These are phyloP conservation scores for Danio tinwini DNA, from an alignment of 2,797 vertebrate genomes.

Conservation along the genomic window DNA sequence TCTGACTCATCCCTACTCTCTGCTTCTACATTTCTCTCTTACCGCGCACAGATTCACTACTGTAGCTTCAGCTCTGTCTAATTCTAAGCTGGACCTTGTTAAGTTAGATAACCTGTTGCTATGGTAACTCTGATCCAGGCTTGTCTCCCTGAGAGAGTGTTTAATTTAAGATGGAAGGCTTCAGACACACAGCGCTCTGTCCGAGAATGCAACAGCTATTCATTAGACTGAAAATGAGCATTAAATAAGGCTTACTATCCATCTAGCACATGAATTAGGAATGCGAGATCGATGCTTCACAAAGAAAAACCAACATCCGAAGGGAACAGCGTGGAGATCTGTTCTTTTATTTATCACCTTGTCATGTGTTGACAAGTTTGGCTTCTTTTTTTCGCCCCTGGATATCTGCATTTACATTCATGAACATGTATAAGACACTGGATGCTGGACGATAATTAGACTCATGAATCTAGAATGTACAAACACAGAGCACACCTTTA, in stretches of 20 bases:
- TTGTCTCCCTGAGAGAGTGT: not conserved
- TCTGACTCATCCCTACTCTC: not conserved
- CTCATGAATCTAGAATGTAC: not conserved
- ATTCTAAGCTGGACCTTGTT: slow-evolving; percentile 50
- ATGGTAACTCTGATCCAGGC: slow-evolving; percentile 54
- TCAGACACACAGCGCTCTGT: slow-evolving; percentile 4
- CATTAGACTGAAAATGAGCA: slow-evolving; percentile 31
- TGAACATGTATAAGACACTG: slow-evolving; percentile 20
- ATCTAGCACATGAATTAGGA: slow-evolving; percentile 14
- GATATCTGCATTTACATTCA: slow-evolving; percentile 30
- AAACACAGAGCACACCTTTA: not conserved
- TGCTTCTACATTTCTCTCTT: not conserved
- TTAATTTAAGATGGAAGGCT: slow-evolving; percentile 34
- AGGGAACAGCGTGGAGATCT: slow-evolving; percentile 17
- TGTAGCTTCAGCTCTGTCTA: slow-evolving; percentile 31
- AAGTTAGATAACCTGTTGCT: slow-evolving; percentile 58
- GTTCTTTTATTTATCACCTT: slow-evolving; percentile 33
- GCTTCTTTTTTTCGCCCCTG: slow-evolving; percentile 14
- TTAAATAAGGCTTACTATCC: slow-evolving; percentile 26
- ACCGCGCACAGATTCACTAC: not conserved
- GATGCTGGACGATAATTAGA: not conserved
- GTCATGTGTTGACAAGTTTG: slow-evolving; percentile 22
- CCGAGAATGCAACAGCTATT: slow-evolving; percentile 36
- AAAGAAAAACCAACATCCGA: slow-evolving; percentile 28
- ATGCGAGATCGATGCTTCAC: slow-evolving; percentile 20